These are phyloP conservation scores for Rhinichthys osculus DNA, from an alignment of 2,797 vertebrate species.

Conservation along the genomic window DNA sequence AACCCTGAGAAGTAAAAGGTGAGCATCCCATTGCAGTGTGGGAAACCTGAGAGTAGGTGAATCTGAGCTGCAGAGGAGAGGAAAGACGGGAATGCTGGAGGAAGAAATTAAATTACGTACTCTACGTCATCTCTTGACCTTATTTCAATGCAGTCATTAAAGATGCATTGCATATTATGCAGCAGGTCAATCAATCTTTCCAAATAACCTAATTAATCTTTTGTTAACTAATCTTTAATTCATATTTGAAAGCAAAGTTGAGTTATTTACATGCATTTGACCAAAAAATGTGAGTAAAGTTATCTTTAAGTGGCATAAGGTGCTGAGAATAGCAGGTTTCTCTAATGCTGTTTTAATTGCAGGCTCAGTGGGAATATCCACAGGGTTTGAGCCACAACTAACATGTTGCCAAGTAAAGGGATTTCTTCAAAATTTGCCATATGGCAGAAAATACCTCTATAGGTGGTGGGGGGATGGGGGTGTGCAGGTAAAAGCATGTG, in stretches of 20 bases:
- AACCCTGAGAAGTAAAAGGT: constrained; percentile 58
- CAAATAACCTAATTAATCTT: neutral
- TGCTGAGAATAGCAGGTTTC: constrained; percentile 58
- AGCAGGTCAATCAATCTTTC: neutral
- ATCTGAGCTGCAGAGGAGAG: constrained; percentile 17
- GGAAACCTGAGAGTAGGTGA: constrained; percentile 64
- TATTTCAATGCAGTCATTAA: constrained; percentile 5
- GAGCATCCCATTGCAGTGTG: constrained; percentile 48
- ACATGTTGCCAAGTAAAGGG: constrained; percentile 62
- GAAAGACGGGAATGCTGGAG: constrained; percentile 4
- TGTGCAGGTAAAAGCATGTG: constrained; percentile 4
- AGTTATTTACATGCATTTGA: constrained; percentile 3
- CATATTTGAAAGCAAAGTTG: neutral
- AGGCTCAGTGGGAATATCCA: constrained; percentile 53
- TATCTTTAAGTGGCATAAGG: constrained; percentile 47
- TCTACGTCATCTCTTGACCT: constrained; percentile 15
- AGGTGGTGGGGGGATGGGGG: constrained; percentile 3
- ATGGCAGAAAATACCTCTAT: constrained; percentile 51
- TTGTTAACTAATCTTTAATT: neutral
- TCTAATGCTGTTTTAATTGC: constrained; percentile 72
- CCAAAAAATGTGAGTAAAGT: neutral
- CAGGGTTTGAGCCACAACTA: constrained; percentile 49
- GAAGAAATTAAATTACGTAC: constrained; percentile 1
- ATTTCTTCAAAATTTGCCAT: constrained; percentile 63
- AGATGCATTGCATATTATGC: neutral